Base-by-base conservation (phyloP, 2,113 vertebrate genomes). In the Apteryx owenii region DNA sequence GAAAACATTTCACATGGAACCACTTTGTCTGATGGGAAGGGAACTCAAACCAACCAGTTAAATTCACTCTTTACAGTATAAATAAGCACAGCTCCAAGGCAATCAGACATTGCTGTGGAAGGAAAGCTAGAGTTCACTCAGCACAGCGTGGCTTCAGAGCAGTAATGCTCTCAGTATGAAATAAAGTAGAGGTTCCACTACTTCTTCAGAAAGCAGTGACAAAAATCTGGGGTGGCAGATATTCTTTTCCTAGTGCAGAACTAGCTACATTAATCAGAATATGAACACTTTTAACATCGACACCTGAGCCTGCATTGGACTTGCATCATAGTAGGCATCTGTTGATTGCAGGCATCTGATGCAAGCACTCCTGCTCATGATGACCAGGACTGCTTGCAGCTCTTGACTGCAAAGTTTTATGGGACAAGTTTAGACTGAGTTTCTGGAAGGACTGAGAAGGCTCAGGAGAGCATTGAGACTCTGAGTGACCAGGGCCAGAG, bases 31-130 rank as follows among this genome's bases (percentile, higher is more conserved):
- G 40, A 58, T 26, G 13, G 78, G 53, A 84, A 84, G 26, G 64
- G 19, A 88, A 85, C 44, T 53, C 28, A 86, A 92, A 51, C 5
- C 20, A 20, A 48, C 15, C 21, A 25, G n/a, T 42, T 48, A 65
- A 40, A 76, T 62, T 66, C 31, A 72, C 4, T 66, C 80, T 64
- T 78, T 50, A n/a, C 28, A 48, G 14, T 23, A 68, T 29, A 76
- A 84, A 60, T 46, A 89, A n/a, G 22, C 40, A 31, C n/a, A 65
- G 22, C 31, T 90, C 78, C 58, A 93, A 76, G 62, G 44, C 91
- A 94, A 71, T 53, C 29, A 93, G 68, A 56, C 0, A 0, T 10
- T 79, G n/a, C 51, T 78, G 78, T 88, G 69, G 82, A 64, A 83
- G 36, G 71, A 29, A 12, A 20, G 3, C 14, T 31, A 38, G 18